phyloP scores from a whole-genome alignment of 2,888 invertebrate species.

The Agrochola circellaris region DNA sequence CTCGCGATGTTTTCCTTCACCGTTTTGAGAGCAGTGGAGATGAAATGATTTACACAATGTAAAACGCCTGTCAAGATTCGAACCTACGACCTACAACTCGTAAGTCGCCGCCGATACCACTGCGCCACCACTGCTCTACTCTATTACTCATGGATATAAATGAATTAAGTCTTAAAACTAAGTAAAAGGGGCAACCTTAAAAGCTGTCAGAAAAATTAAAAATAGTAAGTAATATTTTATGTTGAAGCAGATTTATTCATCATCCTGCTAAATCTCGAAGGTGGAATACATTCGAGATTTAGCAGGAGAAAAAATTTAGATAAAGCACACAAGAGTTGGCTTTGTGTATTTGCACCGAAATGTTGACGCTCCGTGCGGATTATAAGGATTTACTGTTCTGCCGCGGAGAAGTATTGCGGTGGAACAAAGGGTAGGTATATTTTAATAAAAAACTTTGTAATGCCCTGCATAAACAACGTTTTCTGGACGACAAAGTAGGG shows the following conservation, averaged over 20 bases:
- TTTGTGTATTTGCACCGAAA: constrained; percentile 73
- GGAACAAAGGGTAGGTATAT: constrained; percentile 56
- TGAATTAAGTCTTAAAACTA: too few relatives aligned
- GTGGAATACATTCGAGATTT: constrained; percentile 65
- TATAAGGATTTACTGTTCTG: constrained; percentile 74
- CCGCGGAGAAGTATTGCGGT: constrained; percentile 66
- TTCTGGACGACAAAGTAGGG: constrained; percentile 16
- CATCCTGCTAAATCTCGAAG: constrained; percentile 40
- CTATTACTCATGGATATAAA: too few relatives aligned
- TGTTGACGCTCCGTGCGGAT: constrained; percentile 74
- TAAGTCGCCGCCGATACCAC: too few relatives aligned
- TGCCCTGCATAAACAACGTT: constrained; percentile 28
- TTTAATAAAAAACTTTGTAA: constrained; percentile 57
- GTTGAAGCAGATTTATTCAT: constrained; percentile 59
- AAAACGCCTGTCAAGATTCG: too few relatives aligned
- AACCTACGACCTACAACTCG: too few relatives aligned
- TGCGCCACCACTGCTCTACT: too few relatives aligned
- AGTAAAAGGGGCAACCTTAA: neutral
- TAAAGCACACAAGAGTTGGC: constrained; percentile 68
- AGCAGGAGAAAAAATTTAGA: constrained; percentile 63
- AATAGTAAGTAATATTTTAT: constrained; percentile 52
- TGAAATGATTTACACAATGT: too few relatives aligned
- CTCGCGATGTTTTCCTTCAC: too few relatives aligned
- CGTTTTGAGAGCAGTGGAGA: too few relatives aligned
- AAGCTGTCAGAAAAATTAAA: neutral